Evolutionary conservation across 2,888 invertebrate genomes (phyloP), one percentile per base, ranked within the genome.

Genomic region (Pristionchus arcanus): DNA sequence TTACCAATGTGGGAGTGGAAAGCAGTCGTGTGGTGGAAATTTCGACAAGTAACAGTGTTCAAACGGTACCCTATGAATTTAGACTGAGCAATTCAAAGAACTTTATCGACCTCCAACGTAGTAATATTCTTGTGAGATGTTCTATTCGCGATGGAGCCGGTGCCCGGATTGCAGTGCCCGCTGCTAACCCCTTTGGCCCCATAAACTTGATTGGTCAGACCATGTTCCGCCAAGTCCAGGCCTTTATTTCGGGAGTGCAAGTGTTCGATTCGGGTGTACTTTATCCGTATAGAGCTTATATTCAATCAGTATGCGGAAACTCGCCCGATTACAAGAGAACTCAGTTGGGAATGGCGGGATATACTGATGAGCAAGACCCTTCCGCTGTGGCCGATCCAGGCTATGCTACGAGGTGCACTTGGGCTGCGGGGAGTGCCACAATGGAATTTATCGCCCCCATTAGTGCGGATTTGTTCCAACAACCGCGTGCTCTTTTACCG

Each of bases 401-500:
- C 0, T 68, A 68, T 68, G 31, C 31, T 15, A 68, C 68, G 11
- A 5, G 68, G 11, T 68, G 68, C 15, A 13, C 13, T 15, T 68
- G 68, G 68, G 68, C 68, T 0, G 68, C 68, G 31, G 31, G 31
- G 3, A 15, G 28, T 9, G 16, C 9, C 31, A 68, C 31, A 2
- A 68, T 68, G 68, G 68, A 68, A 66, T 66, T 66, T 16, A 71
- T 71, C 16, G 71, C 71, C 4, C 71, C 71, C 7, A 71, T 71
- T 13, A 31, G 16, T 16, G 66, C 66, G 3, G 66, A 66, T 15
- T 9, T 66, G 9, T 66, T n/a, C 28, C n/a, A 66, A 9, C 66
- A 66, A n/a, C 66, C 66, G 15, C 66, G 66, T 2, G 66, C 66
- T 66, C 28, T 66, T 16, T 15, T 66, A 9, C 66, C 66, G 7